Conservation (phyloP, 2,113 vertebrate species). For the Lepisosteus osseus region DNA sequence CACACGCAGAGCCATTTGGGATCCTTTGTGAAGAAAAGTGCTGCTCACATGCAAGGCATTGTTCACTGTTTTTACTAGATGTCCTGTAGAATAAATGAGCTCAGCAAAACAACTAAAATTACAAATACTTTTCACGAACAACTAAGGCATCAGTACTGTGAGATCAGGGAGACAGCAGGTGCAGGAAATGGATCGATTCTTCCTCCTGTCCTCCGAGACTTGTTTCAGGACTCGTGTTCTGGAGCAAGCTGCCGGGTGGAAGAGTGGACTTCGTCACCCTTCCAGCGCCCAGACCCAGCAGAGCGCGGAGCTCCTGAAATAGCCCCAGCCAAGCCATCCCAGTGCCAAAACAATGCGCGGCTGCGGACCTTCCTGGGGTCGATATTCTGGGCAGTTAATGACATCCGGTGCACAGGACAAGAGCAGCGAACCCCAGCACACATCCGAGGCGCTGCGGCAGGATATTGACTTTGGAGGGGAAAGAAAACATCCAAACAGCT, state of each 20-base stretch:
- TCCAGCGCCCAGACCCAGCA: constrained; percentile 34
- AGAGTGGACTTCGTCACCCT: constrained; percentile 31
- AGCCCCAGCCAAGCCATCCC: constrained; percentile 39
- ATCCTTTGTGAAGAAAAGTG: no score
- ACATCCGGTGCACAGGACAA: constrained; percentile 46
- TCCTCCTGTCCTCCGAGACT: constrained; percentile 45
- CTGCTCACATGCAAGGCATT: no score
- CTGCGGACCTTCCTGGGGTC: constrained; percentile 47
- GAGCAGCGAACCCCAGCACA: constrained; percentile 39
- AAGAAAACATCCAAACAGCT: constrained; percentile 62
- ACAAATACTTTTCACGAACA: no score
- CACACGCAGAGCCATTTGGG: no score
- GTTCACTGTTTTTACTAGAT: no score
- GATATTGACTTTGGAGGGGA: constrained; percentile 53
- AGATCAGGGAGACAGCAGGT: background rate
- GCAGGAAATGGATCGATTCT: constrained; percentile 43
- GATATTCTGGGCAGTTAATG: constrained; percentile 57
- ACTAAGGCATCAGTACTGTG: no score
- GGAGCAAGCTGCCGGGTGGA: constrained; percentile 34
- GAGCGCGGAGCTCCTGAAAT: constrained; percentile 47
- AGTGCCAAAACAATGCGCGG: constrained; percentile 55
- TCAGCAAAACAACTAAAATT: no score
- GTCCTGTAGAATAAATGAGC: no score
- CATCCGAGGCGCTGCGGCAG: constrained; percentile 45
- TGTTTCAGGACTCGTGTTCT: constrained; percentile 40